These are phyloP conservation scores for Penaeus chinensis DNA, from an alignment of 1,140 invertebrate species.

Conservation along the genomic window DNA sequence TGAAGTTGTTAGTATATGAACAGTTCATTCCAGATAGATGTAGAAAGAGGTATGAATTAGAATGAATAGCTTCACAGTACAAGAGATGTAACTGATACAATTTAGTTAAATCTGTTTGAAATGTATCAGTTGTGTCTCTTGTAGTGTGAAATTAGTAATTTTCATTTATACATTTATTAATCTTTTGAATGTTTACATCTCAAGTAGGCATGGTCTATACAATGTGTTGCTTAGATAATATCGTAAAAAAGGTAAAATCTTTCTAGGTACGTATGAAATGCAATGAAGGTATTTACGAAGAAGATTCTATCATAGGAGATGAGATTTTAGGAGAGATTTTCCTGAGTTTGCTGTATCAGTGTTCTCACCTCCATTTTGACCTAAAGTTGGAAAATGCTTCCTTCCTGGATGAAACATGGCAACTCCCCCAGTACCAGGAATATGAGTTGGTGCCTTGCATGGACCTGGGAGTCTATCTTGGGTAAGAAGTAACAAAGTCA, in stretches of 20 bases:
- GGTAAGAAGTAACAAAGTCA: conserved; percentile 66
- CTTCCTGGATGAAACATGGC: conserved; percentile 74
- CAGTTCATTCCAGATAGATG: no score
- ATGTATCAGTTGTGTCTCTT: no score
- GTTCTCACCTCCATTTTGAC: conserved; percentile 71
- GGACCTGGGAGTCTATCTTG: conserved; percentile 72
- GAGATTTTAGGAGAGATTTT: conserved; percentile 75
- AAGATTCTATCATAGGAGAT: conserved; percentile 70
- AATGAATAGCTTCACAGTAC: no score
- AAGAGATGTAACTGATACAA: no score
- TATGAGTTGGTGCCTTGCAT: conserved; percentile 73
- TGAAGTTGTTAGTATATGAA: conserved; percentile 25
- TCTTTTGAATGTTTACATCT: no score
- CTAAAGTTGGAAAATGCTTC: conserved; percentile 71
- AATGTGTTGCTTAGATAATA: no score
- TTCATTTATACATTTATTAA: no score
- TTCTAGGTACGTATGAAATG: conserved; percentile 55
- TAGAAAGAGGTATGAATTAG: no score
- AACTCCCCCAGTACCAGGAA: conserved; percentile 69
- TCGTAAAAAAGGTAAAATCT: background rate
- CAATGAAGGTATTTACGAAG: conserved; percentile 63
- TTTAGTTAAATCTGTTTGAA: no score
- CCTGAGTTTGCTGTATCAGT: conserved; percentile 73
- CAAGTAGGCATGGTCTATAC: background rate
- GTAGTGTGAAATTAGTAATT: no score